Conservation (phyloP, 1,140 invertebrate genomes). For the Tachypleus tridentatus region DNA sequence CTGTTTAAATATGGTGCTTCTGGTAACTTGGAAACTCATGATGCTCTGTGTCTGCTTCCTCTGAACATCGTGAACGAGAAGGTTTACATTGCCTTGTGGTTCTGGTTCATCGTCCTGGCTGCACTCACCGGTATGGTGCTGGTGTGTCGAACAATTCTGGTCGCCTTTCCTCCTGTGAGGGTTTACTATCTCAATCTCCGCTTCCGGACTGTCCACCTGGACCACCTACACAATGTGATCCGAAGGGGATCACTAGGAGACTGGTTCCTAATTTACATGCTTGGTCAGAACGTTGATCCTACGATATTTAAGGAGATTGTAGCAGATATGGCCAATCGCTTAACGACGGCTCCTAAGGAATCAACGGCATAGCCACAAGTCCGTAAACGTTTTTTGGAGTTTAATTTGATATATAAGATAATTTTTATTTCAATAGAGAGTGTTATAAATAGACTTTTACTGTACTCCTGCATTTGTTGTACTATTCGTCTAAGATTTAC, state of each 20-base stretch:
- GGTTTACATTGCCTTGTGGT: constrained; percentile 82
- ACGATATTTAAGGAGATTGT: constrained; percentile 84
- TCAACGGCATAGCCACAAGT: neutral
- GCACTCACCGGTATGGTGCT: constrained; percentile 57
- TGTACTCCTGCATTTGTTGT: no score
- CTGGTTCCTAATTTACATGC: constrained; percentile 90
- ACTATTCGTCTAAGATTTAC: no score
- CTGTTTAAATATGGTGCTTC: constrained; percentile 75
- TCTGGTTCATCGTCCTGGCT: constrained; percentile 71
- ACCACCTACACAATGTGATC: constrained; percentile 82
- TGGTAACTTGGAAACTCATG: constrained; percentile 67
- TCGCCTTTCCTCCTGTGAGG: constrained; percentile 67
- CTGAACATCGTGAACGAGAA: constrained; percentile 81
- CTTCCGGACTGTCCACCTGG: constrained; percentile 67
- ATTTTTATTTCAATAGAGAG: no score
- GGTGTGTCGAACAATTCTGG: constrained; percentile 59
- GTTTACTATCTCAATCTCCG: constrained; percentile 79
- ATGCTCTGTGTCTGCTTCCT: constrained; percentile 73
- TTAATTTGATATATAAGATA: no score
- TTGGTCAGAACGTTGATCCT: constrained; percentile 88
- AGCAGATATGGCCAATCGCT: constrained; percentile 73
- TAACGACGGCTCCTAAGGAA: constrained; percentile 33
- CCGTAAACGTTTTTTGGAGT: neutral
- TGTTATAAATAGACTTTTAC: no score
- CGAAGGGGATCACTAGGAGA: constrained; percentile 82